Evolutionary conservation across 2,113 vertebrate species (phyloP).

Genomic region (Papio anubis): DNA sequence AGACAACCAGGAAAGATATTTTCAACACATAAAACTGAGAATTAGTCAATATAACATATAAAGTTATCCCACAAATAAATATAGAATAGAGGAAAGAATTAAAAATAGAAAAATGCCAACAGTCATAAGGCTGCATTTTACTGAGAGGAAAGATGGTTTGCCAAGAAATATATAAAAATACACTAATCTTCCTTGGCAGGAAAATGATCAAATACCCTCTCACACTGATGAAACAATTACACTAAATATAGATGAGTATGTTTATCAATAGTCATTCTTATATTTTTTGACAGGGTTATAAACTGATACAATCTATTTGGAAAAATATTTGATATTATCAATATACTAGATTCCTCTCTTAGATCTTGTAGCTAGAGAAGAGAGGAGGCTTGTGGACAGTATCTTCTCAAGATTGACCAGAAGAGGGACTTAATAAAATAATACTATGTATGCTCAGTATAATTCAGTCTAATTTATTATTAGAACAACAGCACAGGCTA

Average conservation of each 20-base stretch:
- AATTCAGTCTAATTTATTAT: not conserved
- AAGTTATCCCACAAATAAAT: not conserved
- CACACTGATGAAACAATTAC: not conserved
- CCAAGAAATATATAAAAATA: not conserved
- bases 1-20: not conserved
- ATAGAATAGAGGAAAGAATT: not conserved
- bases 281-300: not conserved
- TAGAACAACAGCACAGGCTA: not conserved
- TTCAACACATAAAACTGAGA: not conserved
- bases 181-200: not conserved
- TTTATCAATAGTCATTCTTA: not conserved
- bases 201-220: not conserved
- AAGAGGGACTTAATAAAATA: not conserved
- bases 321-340: not conserved
- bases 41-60: not conserved
- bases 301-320: not conserved
- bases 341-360: not conserved
- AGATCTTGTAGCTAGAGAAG: not conserved
- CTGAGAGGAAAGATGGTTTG: not conserved
- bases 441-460: not conserved
- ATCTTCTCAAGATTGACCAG: not conserved
- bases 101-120: not conserved
- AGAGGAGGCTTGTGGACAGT: not conserved
- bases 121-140: not conserved
- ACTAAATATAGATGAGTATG: not conserved